Conservation (phyloP, 2,888 invertebrate species). For the Caradrina kadenii region DNA sequence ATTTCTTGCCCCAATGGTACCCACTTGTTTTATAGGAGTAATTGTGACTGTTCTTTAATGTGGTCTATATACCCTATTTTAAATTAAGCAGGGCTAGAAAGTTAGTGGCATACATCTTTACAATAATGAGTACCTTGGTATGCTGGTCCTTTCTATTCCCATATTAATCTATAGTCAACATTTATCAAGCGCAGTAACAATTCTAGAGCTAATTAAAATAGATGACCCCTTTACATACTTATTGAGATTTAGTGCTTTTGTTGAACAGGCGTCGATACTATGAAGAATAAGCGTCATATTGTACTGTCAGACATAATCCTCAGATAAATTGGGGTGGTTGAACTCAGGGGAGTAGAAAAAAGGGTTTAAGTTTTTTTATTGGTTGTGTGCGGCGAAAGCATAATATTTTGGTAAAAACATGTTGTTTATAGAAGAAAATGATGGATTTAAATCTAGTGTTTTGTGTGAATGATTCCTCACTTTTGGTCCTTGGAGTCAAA, state of each 20-base stretch:
- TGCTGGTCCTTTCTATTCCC: constrained; percentile 24
- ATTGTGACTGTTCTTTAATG: too few species aligned
- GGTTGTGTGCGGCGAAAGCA: background rate
- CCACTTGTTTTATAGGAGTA: too few species aligned
- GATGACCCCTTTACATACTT: constrained; percentile 86
- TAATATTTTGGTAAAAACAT: constrained; percentile 9
- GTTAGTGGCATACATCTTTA: too few species aligned
- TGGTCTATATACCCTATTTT: too few species aligned
- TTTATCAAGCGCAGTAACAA: constrained; percentile 64
- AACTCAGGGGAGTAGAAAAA: constrained; percentile 4
- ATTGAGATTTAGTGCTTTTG: constrained; percentile 79
- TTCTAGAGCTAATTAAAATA: constrained; percentile 87
- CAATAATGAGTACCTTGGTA: too few species aligned
- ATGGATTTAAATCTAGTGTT: background rate
- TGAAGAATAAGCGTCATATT: constrained; percentile 45
- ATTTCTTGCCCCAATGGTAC: too few species aligned
- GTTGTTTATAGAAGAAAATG: background rate
- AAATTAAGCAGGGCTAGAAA: too few species aligned
- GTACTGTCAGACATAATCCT: constrained; percentile 34
- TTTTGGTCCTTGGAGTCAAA: background rate
- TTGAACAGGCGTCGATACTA: constrained; percentile 24
- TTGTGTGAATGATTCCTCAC: background rate
- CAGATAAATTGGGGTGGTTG: constrained; percentile 28
- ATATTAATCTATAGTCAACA: constrained; percentile 41
- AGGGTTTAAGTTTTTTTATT: background rate